Evolutionary conservation across 2,113 vertebrate genomes (phyloP), one percentile per base, ranked within the genome.

Genomic region (Cervus canadensis): DNA sequence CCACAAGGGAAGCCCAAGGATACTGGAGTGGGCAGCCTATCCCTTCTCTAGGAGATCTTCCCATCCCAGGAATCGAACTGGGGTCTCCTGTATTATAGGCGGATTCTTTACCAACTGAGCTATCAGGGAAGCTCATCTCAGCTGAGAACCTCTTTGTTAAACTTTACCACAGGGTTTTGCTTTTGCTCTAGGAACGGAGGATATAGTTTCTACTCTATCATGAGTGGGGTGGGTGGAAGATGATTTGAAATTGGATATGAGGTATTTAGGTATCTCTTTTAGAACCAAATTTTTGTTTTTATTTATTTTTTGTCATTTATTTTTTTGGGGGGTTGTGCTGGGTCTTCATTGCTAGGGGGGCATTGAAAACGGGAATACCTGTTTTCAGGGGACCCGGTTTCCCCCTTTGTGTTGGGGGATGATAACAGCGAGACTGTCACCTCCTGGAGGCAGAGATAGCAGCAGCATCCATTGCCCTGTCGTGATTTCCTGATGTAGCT

Each of bases 381-480:
- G 40, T 43, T 91, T 95, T 67, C 62, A 13, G 62, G 25, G 26
- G 52, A 82, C 40, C 93, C 30, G 3, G 33, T 82, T 94, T 89
- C 52, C 26, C 30, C 25, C 7, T 78, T 82, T 87, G 67, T 74
- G 56, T 89, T n/a, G 15, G 79, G 81, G 26, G 30, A 48, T 93
- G 25, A 33, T 79, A 71, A 36, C 23, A 81, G 30, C 19, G 7
- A 92, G 79, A 50, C 11, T 40, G 54, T 78, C 62, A 48, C 33
- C 60, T 52, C 36, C 67, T 92, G n/a, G 71, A 89, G 74, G 50
- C 23, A 87, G 48, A 87, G 90, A 87, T 11, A 45, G 79, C 67
- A 30, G 74, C 78, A 12, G 45, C 25, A 3, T 67, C 62, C 33
- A 45, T 59, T 43, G 33, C 7, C 19, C 43, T 71, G 5, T 50